These are phyloP conservation scores for Hyposmocoma kahamanoa DNA, from an alignment of 1,140 invertebrate species.

Conservation along the genomic window DNA sequence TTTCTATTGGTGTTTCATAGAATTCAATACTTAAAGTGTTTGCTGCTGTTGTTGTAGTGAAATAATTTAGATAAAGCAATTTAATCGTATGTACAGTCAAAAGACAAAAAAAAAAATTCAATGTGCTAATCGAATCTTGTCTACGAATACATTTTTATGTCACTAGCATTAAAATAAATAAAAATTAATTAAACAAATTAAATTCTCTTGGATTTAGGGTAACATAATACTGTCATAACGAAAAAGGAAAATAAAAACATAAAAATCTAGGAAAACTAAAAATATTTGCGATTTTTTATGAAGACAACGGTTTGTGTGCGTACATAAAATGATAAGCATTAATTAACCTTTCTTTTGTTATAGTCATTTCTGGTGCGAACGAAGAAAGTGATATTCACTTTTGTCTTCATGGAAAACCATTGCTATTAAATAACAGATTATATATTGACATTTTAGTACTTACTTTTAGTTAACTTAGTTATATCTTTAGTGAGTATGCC, in stretches of 20 bases:
- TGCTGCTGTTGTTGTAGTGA: slow-evolving; percentile 34
- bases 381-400: no score
- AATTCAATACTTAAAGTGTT: slow-evolving; percentile 18
- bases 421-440: slow-evolving; percentile 13
- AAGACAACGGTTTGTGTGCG: slow-evolving; percentile 9
- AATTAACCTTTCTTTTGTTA: background rate
- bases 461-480: slow-evolving; percentile 12
- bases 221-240: slow-evolving; percentile 32
- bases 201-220: slow-evolving; percentile 21
- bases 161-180: slow-evolving; percentile 18
- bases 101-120: slow-evolving; percentile 41
- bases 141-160: no score
- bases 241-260: slow-evolving; percentile 53
- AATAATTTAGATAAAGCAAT: slow-evolving; percentile 34
- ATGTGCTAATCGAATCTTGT: slow-evolving; percentile 12
- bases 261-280: slow-evolving; percentile 52
- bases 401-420: slow-evolving; percentile 19
- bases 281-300: slow-evolving; percentile 35
- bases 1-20: slow-evolving; percentile 22
- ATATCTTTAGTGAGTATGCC: no score
- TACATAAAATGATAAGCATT: background rate
- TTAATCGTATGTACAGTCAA: slow-evolving; percentile 35
- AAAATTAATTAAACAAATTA: slow-evolving; percentile 16
- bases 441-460: slow-evolving; percentile 32
- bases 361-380: background rate